Evolutionary conservation across 2,113 vertebrate species (phyloP).

Genomic region (Phasianus colchicus): DNA sequence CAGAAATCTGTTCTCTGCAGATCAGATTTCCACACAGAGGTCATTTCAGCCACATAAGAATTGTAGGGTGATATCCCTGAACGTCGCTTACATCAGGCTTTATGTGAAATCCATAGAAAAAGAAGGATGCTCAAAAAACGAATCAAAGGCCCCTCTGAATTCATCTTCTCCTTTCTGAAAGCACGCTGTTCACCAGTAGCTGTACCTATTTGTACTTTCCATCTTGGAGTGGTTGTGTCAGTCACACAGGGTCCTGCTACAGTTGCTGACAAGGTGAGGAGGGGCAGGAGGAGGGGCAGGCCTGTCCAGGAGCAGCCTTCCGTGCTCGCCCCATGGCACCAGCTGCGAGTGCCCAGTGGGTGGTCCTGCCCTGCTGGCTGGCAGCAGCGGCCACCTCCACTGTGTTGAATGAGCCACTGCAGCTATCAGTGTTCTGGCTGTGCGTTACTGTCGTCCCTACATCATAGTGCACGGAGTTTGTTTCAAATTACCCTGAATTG

Average conservation of each 20-base stretch:
- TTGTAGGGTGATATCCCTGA: neutral
- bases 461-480: neutral
- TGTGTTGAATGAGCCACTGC: neutral
- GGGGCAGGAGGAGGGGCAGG: neutral
- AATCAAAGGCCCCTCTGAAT: neutral
- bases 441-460: neutral
- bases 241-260: neutral
- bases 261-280: neutral
- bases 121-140: neutral
- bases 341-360: neutral
- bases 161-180: neutral
- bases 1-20: neutral
- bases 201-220: neutral
- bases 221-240: neutral
- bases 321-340: rapidly evolving
- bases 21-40: neutral
- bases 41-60: neutral
- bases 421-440: neutral
- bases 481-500: neutral
- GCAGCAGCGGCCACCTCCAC: neutral
- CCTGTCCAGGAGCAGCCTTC: neutral
- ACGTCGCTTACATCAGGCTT: neutral
- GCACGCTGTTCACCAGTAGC: neutral
- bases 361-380: neutral
- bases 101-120: neutral